phyloP scores from a whole-genome alignment of 2,888 invertebrate genomes.

The Hemicrepidius hirtus region DNA sequence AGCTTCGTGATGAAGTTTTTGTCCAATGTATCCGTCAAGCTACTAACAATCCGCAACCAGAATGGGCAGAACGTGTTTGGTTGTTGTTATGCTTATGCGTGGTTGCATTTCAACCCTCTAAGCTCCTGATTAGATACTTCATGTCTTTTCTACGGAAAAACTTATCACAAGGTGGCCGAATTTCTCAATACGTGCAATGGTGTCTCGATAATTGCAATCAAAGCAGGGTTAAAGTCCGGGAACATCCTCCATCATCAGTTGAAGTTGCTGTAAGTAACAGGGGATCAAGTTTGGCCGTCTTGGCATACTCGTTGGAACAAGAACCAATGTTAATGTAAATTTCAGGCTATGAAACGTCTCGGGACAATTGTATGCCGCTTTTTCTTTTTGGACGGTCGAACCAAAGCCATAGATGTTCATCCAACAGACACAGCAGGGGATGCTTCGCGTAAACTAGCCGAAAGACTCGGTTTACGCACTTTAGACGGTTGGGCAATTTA shows the following conservation, averaged over 20 bases:
- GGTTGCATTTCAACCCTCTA: conserved; percentile 94
- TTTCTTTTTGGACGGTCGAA: conserved; percentile 95
- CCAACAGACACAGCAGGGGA: conserved; percentile 95
- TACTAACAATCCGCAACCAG: conserved; percentile 90
- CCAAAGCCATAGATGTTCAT: conserved; percentile 96
- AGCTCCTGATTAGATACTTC: conserved; percentile 87
- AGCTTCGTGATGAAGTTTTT: conserved; percentile 92
- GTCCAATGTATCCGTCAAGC: conserved; percentile 92
- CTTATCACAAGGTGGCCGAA: conserved; percentile 79
- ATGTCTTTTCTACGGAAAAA: conserved; percentile 85
- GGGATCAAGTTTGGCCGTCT: no score
- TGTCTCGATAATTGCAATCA: conserved; percentile 94
- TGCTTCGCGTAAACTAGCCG: conserved; percentile 90
- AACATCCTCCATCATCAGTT: conserved; percentile 91
- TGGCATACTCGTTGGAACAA: no score
- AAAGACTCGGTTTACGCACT: conserved; percentile 88
- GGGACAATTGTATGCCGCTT: conserved; percentile 95
- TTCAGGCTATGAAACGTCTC: conserved; percentile 89
- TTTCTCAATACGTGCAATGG: conserved; percentile 93
- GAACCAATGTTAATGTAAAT: conserved; percentile 21
- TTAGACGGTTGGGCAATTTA: conserved; percentile 97
- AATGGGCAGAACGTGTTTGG: conserved; percentile 92
- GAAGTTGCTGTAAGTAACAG: conserved; percentile 88
- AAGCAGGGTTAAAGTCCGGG: conserved; percentile 86
- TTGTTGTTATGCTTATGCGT: conserved; percentile 90